phyloP scores from a whole-genome alignment of 2,113 vertebrate genomes.

The Aegotheles bennettii region DNA sequence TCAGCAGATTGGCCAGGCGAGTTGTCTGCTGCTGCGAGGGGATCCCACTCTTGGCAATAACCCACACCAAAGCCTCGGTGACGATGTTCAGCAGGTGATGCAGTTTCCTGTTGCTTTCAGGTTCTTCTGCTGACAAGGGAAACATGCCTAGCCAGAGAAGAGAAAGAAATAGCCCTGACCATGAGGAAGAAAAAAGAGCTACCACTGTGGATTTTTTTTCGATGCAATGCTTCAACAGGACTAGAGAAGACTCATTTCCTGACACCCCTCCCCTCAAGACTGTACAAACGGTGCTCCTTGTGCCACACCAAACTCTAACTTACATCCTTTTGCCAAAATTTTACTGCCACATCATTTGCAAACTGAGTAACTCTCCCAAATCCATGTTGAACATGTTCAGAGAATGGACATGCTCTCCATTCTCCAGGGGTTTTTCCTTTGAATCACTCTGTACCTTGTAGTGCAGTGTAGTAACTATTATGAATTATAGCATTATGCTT shows the following conservation, averaged over 20 bases:
- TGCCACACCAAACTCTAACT: background rate
- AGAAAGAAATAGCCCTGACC: background rate
- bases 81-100: constrained; percentile 85
- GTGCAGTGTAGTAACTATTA: background rate
- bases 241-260: background rate
- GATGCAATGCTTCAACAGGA: background rate
- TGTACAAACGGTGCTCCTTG: background rate
- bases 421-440: background rate
- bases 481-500: background rate
- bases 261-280: fast-evolving
- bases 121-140: constrained; percentile 75
- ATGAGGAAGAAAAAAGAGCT: background rate
- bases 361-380: background rate
- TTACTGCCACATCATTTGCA: background rate
- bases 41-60: constrained; percentile 87
- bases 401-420: background rate
- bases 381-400: background rate
- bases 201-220: fast-evolving
- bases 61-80: constrained; percentile 92
- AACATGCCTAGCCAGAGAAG: constrained; percentile 76
- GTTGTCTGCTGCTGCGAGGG: constrained; percentile 86
- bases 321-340: background rate
- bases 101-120: constrained; percentile 85
- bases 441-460: background rate
- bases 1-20: constrained; percentile 88